These are phyloP conservation scores for Chymomyza procnemis DNA, from an alignment of 2,888 invertebrate species.

Conservation along the genomic window DNA sequence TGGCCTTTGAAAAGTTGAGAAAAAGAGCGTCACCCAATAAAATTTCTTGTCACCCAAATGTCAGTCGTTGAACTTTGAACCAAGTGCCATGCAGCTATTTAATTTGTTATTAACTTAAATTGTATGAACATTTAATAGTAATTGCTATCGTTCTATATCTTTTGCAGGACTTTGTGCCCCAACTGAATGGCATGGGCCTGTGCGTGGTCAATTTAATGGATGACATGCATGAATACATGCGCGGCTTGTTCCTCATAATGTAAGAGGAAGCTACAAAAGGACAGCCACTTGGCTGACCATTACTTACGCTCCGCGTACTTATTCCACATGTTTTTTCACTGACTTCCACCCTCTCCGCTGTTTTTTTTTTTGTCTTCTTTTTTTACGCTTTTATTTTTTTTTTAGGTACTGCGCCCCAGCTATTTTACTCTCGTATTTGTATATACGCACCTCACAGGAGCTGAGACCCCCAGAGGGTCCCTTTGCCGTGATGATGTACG, in stretches of 20 bases:
- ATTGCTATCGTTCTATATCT: not conserved
- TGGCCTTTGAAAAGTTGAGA: not conserved
- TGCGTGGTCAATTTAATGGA: constrained; percentile 83
- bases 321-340: too few species aligned
- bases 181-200: constrained; percentile 81
- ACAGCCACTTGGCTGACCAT: not conserved
- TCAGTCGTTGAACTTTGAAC: constrained; percentile 18
- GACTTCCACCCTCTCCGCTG: too few species aligned
- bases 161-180: constrained; percentile 79
- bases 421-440: constrained; percentile 82
- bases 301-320: not conserved
- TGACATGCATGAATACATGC: constrained; percentile 84
- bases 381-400: constrained; percentile 4
- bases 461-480: constrained; percentile 81
- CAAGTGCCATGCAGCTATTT: not conserved
- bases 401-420: constrained; percentile 77
- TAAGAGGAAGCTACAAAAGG: constrained; percentile 78
- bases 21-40: not conserved
- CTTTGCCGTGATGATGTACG: constrained; percentile 81
- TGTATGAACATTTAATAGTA: not conserved
- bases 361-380: constrained; percentile 8
- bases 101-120: constrained; percentile 10
- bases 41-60: constrained; percentile 3
- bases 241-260: constrained; percentile 83
- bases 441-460: constrained; percentile 83